These are phyloP conservation scores for Drosophila sturtevanti DNA, from an alignment of 1,140 invertebrate species.

Conservation along the genomic window DNA sequence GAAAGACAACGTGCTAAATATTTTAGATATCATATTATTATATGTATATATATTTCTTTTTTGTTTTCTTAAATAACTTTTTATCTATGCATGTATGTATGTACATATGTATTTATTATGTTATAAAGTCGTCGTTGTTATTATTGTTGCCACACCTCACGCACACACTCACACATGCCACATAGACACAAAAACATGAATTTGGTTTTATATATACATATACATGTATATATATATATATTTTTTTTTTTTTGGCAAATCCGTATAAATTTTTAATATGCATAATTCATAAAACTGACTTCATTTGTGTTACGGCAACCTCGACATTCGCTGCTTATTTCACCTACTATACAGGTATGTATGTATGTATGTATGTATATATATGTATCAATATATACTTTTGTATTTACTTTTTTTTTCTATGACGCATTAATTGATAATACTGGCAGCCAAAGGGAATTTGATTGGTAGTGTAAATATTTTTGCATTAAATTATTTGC, in stretches of 20 bases:
- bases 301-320: not conserved
- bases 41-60: not conserved
- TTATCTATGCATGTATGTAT: no score
- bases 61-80: conserved; percentile 1
- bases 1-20: conserved; percentile 11
- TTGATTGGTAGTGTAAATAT: not conserved
- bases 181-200: no score
- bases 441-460: not conserved
- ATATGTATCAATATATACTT: not conserved
- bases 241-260: conserved; percentile 20
- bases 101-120: conserved; percentile 7
- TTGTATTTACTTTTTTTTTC: no score
- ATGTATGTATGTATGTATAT: not conserved
- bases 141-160: conserved; percentile 14
- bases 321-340: conserved; percentile 11
- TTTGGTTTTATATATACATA: not conserved
- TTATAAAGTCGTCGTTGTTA: conserved; percentile 2
- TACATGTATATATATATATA: not conserved
- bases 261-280: conserved; percentile 16
- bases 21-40: conserved; percentile 7
- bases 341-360: not conserved
- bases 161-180: no score
- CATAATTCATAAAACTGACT: conserved; percentile 15
- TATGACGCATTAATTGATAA: not conserved
- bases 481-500: conserved; percentile 4